Evolutionary conservation across 2,113 vertebrate genomes (phyloP), one percentile per base, ranked within the genome.

Genomic region (Microcebus ravelobensis): DNA sequence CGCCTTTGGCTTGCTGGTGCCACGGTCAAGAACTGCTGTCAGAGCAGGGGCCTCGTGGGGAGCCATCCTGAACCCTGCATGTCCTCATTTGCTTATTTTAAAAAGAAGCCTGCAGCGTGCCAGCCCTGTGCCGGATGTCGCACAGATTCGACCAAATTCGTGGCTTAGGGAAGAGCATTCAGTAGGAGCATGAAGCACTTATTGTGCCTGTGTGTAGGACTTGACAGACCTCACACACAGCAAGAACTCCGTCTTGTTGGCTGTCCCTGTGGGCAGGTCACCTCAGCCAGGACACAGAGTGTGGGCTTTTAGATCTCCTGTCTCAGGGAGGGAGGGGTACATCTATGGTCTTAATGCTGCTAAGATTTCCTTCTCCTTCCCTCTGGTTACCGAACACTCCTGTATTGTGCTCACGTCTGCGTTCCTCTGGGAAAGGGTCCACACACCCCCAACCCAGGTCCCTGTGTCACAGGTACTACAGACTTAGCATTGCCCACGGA

Each of bases 81-180:
- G 7, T 57, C 55, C 5, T 10, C 27, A 70, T 80, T 27, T 67
- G 57, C 23, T 92, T 55, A 27, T 18, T 70, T 42, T 14, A 15
- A 45, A 87, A 50, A 71, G 20, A 45, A 88, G 34, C 52, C 36
- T 36, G 39, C 15, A 71, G 29, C 0, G 0, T 25, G 45, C 52
- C 7, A 29, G 50, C 25, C n/a, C 2, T 50, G 34, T 79, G 42
- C 34, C 36, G 48, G 36, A 5, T 27, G 34, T 23, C 6, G 15
- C 29, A 4, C 0, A 17, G 4, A 70, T 59, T 10, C 0, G 0
- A 20, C 14, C n/a, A 42, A 45, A 18, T 34, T 36, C 15, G n/a
- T 9, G 15, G 57, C 6, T 2, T 0, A 39, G 31, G 1, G 57
- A 48, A 59, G 65, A 88, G 57, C 5, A 31, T 45, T 31, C 3